Conservation (phyloP, 2,797 vertebrate genomes). For the Argyrosomus regius region DNA sequence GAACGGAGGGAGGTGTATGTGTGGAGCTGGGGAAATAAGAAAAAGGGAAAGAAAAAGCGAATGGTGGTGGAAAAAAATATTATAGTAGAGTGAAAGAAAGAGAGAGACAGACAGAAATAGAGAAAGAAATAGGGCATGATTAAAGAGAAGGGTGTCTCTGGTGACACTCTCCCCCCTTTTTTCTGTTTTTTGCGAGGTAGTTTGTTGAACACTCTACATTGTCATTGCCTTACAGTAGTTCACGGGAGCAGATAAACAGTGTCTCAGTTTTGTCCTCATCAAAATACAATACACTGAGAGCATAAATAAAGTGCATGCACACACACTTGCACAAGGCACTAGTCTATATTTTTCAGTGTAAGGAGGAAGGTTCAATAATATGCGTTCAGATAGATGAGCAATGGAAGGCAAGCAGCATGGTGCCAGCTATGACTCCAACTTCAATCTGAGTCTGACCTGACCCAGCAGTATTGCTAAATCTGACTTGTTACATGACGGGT, state of each 20-base stretch:
- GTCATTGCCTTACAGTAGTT: constrained; percentile 53
- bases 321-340: constrained; percentile 8
- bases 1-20: constrained; percentile 28
- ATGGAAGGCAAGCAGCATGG: constrained; percentile 44
- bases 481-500: constrained; percentile 80
- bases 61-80: constrained; percentile 26
- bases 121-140: constrained; percentile 58
- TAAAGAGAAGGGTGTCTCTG: constrained; percentile 51
- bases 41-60: constrained; percentile 53
- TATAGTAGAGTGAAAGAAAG: constrained; percentile 28
- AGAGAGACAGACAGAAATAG: constrained; percentile 30
- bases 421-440: constrained; percentile 67
- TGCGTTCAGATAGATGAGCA: constrained; percentile 75
- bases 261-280: constrained; percentile 42
- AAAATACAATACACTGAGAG: constrained; percentile 38
- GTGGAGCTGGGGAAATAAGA: constrained; percentile 45
- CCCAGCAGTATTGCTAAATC: constrained; percentile 83
- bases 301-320: constrained; percentile 23
- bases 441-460: constrained; percentile 80
- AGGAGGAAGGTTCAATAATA: constrained; percentile 53
- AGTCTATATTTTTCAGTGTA: constrained; percentile 47
- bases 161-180: constrained; percentile 31
- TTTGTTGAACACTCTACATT: constrained; percentile 53
- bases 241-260: constrained; percentile 55
- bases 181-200: constrained; percentile 47